Evolutionary conservation across 1,140 invertebrate species (phyloP), one percentile per base, ranked within the genome.

Genomic region (Drosophila jambulina): DNA sequence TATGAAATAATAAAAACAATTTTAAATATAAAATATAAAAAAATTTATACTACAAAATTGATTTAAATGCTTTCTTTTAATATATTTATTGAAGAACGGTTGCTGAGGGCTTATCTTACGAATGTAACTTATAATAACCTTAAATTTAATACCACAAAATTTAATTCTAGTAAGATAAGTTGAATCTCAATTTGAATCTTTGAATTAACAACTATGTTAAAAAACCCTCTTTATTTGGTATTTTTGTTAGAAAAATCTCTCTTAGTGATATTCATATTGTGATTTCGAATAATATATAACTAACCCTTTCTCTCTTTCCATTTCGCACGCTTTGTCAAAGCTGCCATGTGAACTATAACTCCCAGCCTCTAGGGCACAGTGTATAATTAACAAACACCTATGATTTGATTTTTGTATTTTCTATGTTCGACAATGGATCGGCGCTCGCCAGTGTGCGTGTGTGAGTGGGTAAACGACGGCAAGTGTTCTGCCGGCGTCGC

Each of bases 391-490:
- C 81, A 91, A 79, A 90, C 84, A 90, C 85, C 85, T 88, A 75
- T 85, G 86, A 80, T 78, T 75, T 81, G 80, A 75, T 80, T 79
- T 82, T 77, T 77, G 61, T 67, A 72, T 82, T 82, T 70, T 60
- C 78, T 75, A 56, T 70, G 78, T 79, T 78, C 78, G 79, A 60
- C 80, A 72, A 69, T 81, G 63, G 65, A 71, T 71, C 62, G 67
- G 59, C 64, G 74, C 40, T 60, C 17, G 72, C 36, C 53, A 45
- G 63, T 46, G 25, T 38, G 56, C 23, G 51, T 40, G 15, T 43
- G 80, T 84, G 85, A 90, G 84, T 78, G 81, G 83, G 83, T 87
- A 87, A 78, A 75, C 78, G 77, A 60, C 82, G 75, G 85, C 85
- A 87, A 87, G 83, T 87, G 83, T 90, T 85, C 78, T 81, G 82